A percentile compares a stretch with the other conserved stretches of the same genome.
Conservation (phyloP, 2,113 vertebrate species). For the Prunella himalayana region DNA sequence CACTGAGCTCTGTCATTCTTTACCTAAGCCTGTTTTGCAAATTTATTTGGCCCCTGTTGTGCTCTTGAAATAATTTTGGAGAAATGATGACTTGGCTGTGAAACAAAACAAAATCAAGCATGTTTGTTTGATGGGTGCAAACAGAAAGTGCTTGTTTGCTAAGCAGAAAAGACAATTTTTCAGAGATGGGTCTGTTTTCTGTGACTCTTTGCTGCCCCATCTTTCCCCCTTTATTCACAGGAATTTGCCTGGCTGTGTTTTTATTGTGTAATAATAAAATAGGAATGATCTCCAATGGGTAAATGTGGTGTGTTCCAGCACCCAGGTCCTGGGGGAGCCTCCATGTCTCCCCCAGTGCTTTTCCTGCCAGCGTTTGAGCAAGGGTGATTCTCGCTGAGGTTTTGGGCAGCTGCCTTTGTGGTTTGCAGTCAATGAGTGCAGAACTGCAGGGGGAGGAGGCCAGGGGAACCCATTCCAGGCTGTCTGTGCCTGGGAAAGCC, state of each 20-base stretch:
- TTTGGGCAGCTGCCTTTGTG: slow-evolving; percentile 15
- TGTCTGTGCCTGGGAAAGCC: not conserved
- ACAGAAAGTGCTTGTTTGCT: not conserved
- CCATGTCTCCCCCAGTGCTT: not conserved
- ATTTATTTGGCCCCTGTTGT: slow-evolving; percentile 5
- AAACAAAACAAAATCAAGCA: slow-evolving; percentile 24
- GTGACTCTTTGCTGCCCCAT: not conserved
- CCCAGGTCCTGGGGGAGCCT: not conserved
- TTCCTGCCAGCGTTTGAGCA: not conserved
- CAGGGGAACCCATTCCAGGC: not conserved
- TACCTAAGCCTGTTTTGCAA: not conserved
- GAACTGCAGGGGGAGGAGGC: not conserved
- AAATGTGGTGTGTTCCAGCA: not conserved
- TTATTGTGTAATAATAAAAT: not conserved
- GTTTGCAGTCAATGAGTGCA: not conserved
- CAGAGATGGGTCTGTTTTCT: not conserved
- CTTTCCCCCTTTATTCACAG: not conserved
- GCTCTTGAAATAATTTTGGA: not conserved
- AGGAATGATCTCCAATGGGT: not conserved
- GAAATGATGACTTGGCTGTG: not conserved
- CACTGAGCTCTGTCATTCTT: not conserved
- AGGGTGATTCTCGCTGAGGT: not conserved
- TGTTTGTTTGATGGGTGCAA: not conserved
- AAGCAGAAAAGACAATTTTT: not conserved
- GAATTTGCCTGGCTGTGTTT: not conserved